Percentiles rank a stretch among this genome's conserved stretches.
phyloP scores from a whole-genome alignment of 1,140 invertebrate genomes.

The Xylocopa sonorina region DNA sequence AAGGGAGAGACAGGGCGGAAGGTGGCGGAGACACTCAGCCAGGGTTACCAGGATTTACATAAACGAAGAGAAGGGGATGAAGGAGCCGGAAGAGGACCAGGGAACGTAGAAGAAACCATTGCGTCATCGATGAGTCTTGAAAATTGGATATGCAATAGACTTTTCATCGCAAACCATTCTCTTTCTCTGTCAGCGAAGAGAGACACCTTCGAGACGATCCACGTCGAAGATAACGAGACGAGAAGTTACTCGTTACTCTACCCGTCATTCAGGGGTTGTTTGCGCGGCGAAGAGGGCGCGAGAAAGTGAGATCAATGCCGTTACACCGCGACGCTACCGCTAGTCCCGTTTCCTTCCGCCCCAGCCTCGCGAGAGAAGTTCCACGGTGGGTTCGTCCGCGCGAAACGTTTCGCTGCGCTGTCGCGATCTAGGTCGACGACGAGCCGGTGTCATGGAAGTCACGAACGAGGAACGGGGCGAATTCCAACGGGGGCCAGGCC shows the following conservation, averaged over 20 bases:
- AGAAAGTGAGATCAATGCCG: slow-evolving; percentile 58
- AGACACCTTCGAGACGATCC: too few relatives aligned
- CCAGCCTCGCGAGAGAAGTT: slow-evolving; percentile 35
- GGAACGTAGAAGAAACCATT: not conserved
- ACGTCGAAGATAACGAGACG: not conserved
- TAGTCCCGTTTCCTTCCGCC: slow-evolving; percentile 52
- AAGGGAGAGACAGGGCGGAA: too few relatives aligned
- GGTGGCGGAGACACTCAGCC: not conserved
- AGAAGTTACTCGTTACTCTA: not conserved
- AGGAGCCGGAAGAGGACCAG: slow-evolving; percentile 22
- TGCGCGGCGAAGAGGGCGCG: not conserved
- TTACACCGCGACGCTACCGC: slow-evolving; percentile 56
- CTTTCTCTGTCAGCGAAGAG: too few relatives aligned
- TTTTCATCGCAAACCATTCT: too few relatives aligned
- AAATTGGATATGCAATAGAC: not conserved
- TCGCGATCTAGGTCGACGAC: slow-evolving; percentile 34
- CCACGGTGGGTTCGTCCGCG: slow-evolving; percentile 41
- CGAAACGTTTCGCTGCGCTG: slow-evolving; percentile 36
- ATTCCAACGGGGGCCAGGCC: slow-evolving; percentile 1
- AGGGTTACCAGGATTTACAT: slow-evolving; percentile 16
- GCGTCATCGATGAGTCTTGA: not conserved
- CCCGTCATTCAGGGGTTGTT: slow-evolving; percentile 1
- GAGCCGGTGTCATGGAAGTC: slow-evolving; percentile 34
- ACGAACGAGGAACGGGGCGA: slow-evolving; percentile 43
- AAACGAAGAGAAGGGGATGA: not conserved